phyloP scores from a whole-genome alignment of 1,140 invertebrate species.

The Pantala flavescens region DNA sequence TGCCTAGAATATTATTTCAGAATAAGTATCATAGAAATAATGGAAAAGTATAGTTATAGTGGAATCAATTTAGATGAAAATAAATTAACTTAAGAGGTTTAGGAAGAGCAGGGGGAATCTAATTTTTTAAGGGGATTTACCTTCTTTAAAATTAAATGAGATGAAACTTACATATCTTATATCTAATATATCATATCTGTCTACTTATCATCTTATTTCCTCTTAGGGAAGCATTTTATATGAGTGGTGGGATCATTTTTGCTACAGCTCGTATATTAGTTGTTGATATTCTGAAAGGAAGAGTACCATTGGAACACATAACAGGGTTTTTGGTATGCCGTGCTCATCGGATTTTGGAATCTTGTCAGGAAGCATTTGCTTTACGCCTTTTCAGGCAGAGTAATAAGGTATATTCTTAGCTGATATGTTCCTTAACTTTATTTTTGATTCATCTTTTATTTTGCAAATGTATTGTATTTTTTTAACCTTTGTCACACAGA shows the following conservation, averaged over 20 bases:
- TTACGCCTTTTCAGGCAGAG: constrained; percentile 76
- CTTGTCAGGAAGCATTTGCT: constrained; percentile 91
- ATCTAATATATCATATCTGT: no score
- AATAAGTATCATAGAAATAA: no score
- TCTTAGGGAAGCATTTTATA: constrained; percentile 62
- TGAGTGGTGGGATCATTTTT: constrained; percentile 89
- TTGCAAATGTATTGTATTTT: no score
- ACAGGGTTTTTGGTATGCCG: constrained; percentile 80
- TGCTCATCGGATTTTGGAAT: constrained; percentile 87
- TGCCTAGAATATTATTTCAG: no score
- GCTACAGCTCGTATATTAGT: constrained; percentile 88
- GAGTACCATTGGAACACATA: constrained; percentile 80
- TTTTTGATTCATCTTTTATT: constrained; percentile 2
- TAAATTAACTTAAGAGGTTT: no score
- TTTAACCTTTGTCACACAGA: constrained; percentile 42
- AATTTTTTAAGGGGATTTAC: no score
- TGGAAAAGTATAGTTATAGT: no score
- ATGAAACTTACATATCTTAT: no score
- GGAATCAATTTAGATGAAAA: no score
- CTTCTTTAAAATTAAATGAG: no score
- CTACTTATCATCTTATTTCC: no score
- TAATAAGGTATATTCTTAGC: constrained; percentile 62
- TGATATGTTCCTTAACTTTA: not conserved
- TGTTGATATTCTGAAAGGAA: constrained; percentile 87
- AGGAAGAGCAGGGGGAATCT: no score